Percentiles rank a stretch among this genome's conserved stretches.
Conservation (phyloP, 1,140 invertebrate species). For the Kradibia gibbosae region DNA sequence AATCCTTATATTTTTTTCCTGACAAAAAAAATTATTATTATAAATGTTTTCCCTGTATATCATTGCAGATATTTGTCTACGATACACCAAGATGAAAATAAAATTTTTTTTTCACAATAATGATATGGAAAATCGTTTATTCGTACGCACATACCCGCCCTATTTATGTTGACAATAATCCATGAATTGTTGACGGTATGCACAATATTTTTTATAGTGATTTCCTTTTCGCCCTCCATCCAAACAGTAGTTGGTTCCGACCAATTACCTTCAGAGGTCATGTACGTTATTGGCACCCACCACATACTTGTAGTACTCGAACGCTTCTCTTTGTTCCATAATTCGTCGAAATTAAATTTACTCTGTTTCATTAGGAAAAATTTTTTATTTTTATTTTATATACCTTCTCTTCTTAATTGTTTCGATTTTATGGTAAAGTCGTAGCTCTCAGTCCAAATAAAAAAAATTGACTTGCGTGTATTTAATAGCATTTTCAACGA, state of each 20-base stretch:
- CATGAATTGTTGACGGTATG: constrained; percentile 63
- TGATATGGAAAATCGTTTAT: background rate
- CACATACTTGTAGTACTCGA: constrained; percentile 59
- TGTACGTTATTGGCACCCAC: constrained; percentile 75
- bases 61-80: no score
- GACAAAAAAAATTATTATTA: no score
- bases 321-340: constrained; percentile 11
- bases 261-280: constrained; percentile 57
- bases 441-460: no score
- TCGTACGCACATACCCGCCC: constrained; percentile 64
- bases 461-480: no score
- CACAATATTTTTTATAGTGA: constrained; percentile 53
- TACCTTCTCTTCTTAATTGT: background rate
- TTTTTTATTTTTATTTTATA: background rate
- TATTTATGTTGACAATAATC: constrained; percentile 75
- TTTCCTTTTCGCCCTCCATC: constrained; percentile 60
- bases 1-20: no score
- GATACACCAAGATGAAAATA: no score
- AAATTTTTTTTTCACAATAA: background rate
- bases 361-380: constrained; percentile 7
- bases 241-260: constrained; percentile 59
- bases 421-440: background rate
- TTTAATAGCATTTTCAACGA: no score
- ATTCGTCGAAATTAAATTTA: constrained; percentile 53
- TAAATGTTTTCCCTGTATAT: no score